Conservation (phyloP, 1,140 invertebrate genomes). For the Saxidomus purpurata region DNA sequence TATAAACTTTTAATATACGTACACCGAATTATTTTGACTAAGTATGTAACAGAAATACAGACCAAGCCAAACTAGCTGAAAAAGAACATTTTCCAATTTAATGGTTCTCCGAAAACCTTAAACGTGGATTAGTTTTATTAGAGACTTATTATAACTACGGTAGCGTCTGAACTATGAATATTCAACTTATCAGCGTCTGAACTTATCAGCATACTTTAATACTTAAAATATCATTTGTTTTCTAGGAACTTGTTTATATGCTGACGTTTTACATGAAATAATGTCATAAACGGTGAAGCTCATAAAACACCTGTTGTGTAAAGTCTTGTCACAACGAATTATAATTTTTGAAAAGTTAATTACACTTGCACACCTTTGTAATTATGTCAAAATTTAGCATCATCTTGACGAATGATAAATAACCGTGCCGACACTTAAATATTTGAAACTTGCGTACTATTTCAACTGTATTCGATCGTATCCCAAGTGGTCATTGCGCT, state of each 20-base stretch:
- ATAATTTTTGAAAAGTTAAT: not conserved
- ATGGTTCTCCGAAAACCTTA: too few relatives aligned
- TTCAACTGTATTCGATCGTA: not conserved
- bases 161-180: too few relatives aligned
- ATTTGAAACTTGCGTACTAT: constrained; percentile 6
- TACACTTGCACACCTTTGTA: constrained; percentile 12
- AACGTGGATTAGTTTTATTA: too few relatives aligned
- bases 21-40: too few relatives aligned
- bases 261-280: not conserved
- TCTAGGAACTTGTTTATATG: not conserved
- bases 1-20: too few relatives aligned
- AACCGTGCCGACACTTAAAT: not conserved
- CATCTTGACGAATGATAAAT: not conserved
- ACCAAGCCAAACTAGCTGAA: too few relatives aligned
- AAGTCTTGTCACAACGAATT: not conserved
- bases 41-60: too few relatives aligned
- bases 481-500: not conserved
- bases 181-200: too few relatives aligned
- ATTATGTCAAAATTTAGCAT: constrained; percentile 15
- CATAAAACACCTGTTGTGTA: constrained; percentile 10
- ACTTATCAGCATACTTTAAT: too few relatives aligned
- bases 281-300: not conserved
- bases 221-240: too few relatives aligned
- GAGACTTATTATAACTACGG: too few relatives aligned
- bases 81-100: too few relatives aligned